These are phyloP conservation scores for Aproaerema taeniolella DNA, from an alignment of 2,888 invertebrate species.

Conservation along the genomic window DNA sequence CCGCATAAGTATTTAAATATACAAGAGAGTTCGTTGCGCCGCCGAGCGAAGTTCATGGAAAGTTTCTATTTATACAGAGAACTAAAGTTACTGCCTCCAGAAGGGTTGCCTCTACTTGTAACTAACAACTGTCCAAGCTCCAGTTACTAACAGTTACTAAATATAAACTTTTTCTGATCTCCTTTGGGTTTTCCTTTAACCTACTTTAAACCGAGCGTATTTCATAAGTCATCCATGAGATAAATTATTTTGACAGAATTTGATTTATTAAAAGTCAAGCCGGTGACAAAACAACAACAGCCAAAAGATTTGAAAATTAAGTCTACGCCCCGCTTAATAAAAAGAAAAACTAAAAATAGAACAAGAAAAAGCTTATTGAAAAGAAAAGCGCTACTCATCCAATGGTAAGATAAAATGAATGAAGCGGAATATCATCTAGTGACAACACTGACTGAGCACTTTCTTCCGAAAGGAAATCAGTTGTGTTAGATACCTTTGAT, in stretches of 20 bases:
- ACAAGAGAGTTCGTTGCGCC: background rate
- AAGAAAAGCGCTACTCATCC: conserved; percentile 21
- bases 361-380: conserved; percentile 22
- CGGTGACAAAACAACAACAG: too few species aligned
- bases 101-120: too few species aligned
- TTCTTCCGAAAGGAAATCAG: conserved; percentile 45
- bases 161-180: too few species aligned
- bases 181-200: too few species aligned
- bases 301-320: too few species aligned
- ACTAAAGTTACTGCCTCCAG: background rate
- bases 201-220: too few species aligned
- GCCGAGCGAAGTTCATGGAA: conserved; percentile 3
- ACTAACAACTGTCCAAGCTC: too few species aligned
- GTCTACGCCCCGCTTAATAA: too few species aligned
- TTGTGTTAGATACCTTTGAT: conserved; percentile 60
- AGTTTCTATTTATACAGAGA: conserved; percentile 5
- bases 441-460: conserved; percentile 39
- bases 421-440: conserved; percentile 31
- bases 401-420: conserved; percentile 26
- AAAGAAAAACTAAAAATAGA: background rate
- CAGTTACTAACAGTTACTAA: too few species aligned
- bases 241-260: too few species aligned
- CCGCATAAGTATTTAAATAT: conserved; percentile 5
- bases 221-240: too few species aligned
- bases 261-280: too few species aligned